These are phyloP conservation scores for Thamnophis sirtalis DNA, from an alignment of 2,113 vertebrate genomes.

Conservation along the genomic window DNA sequence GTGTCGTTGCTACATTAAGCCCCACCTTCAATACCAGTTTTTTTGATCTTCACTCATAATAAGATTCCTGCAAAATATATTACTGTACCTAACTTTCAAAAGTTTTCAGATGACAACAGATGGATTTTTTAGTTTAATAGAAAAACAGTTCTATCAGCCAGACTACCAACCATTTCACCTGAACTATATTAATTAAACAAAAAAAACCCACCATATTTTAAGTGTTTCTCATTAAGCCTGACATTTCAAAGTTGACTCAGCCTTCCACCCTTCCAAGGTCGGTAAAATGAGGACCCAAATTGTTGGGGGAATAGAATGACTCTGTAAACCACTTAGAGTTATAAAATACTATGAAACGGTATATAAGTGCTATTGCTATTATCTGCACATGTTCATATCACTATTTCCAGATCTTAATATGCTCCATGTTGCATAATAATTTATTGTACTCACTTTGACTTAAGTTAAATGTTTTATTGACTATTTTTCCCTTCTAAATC, in stretches of 20 bases:
- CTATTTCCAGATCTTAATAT: neutral
- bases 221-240: neutral
- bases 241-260: neutral
- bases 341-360: too few species aligned
- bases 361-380: neutral
- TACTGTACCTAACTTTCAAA: neutral
- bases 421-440: neutral
- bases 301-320: too few species aligned
- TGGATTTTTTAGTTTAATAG: neutral
- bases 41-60: neutral
- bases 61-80: neutral
- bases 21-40: neutral
- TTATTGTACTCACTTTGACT: neutral
- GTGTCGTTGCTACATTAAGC: too few species aligned
- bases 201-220: neutral
- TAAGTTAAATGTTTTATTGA: neutral
- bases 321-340: too few species aligned
- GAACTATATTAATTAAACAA: neutral
- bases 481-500: neutral
- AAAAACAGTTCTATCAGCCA: neutral
- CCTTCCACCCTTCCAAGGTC: too few species aligned
- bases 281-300: too few species aligned
- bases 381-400: neutral
- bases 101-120: neutral
- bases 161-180: neutral